A percentile compares a stretch with the other conserved stretches of the same genome.
These are phyloP conservation scores for Episyrphus balteatus DNA, from an alignment of 1,140 invertebrate genomes.

Conservation along the genomic window DNA sequence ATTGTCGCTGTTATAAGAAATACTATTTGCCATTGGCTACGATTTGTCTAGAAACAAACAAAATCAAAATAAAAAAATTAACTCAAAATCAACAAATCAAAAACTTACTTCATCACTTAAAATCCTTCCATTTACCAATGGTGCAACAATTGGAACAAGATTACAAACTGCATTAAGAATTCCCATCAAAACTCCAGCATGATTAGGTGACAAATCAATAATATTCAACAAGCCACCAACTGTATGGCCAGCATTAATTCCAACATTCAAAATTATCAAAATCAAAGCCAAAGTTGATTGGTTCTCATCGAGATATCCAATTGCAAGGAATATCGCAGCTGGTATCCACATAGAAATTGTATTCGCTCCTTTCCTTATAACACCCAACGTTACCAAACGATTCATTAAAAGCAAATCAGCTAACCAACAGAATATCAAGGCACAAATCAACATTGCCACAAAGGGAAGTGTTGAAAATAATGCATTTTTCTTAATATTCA, in stretches of 20 bases:
- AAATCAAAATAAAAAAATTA: background rate
- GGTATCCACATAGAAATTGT: conserved; percentile 45
- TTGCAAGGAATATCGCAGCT: conserved; percentile 43
- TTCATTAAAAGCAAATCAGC: background rate
- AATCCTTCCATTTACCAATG: conserved; percentile 46
- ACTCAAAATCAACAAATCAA: background rate
- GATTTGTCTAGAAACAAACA: conserved; percentile 36
- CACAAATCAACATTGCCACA: conserved; percentile 55
- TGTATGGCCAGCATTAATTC: conserved; percentile 58
- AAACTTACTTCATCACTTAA: conserved; percentile 47
- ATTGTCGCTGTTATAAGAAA: conserved; percentile 60
- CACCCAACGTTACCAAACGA: conserved; percentile 2
- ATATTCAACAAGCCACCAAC: conserved; percentile 53
- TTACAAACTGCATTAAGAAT: conserved; percentile 61
- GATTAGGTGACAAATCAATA: conserved; percentile 61
- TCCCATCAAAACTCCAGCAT: conserved; percentile 50
- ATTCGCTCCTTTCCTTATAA: conserved; percentile 49
- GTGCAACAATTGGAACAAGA: conserved; percentile 54
- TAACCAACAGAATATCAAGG: conserved; percentile 44
- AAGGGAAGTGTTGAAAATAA: conserved; percentile 72
- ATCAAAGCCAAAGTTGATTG: conserved; percentile 38
- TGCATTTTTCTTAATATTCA: conserved; percentile 66
- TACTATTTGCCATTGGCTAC: conserved; percentile 56
- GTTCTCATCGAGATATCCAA: conserved; percentile 38
- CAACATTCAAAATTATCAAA: conserved; percentile 53